These are phyloP conservation scores for Phalera bucephala DNA, from an alignment of 2,888 invertebrate species.

Conservation along the genomic window DNA sequence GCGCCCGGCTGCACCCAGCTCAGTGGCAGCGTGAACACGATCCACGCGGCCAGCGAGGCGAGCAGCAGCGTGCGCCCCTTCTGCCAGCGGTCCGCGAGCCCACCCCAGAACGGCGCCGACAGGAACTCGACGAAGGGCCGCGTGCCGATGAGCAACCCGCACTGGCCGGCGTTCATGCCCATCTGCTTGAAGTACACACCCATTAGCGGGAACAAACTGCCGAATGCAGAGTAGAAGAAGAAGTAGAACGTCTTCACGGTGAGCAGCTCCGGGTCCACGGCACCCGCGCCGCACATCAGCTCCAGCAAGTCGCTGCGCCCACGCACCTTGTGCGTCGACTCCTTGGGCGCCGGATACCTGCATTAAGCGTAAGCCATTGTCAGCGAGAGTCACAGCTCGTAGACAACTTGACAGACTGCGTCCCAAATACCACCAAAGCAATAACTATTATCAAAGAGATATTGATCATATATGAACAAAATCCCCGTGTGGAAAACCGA, in stretches of 20 bases:
- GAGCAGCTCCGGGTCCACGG: conserved; percentile 94
- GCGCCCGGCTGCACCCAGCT: conserved; percentile 98
- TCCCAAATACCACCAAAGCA: too few relatives aligned
- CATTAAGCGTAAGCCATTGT: not conserved
- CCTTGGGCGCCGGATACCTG: conserved; percentile 93
- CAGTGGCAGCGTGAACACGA: conserved; percentile 97
- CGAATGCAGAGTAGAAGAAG: conserved; percentile 99
- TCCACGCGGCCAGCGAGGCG: conserved; percentile 96
- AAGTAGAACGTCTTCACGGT: conserved; percentile 99
- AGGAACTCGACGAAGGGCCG: conserved; percentile 98
- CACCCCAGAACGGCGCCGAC: conserved; percentile 99
- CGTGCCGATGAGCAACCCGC: conserved; percentile 96
- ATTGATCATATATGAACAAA: too few relatives aligned
- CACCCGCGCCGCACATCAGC: conserved; percentile 89
- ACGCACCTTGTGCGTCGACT: conserved; percentile 94
- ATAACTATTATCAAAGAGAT: too few relatives aligned
- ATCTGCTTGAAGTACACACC: conserved; percentile 99
- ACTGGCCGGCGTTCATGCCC: conserved; percentile 99
- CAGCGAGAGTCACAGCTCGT: not conserved
- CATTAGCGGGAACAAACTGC: conserved; percentile 98
- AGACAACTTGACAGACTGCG: too few relatives aligned
- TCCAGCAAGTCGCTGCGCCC: conserved; percentile 93
- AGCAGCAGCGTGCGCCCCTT: conserved; percentile 94
- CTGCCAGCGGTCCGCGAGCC: conserved; percentile 94
- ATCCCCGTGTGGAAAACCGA: too few relatives aligned